phyloP scores from a whole-genome alignment of 2,113 vertebrate species.

The Scophthalmus maximus region DNA sequence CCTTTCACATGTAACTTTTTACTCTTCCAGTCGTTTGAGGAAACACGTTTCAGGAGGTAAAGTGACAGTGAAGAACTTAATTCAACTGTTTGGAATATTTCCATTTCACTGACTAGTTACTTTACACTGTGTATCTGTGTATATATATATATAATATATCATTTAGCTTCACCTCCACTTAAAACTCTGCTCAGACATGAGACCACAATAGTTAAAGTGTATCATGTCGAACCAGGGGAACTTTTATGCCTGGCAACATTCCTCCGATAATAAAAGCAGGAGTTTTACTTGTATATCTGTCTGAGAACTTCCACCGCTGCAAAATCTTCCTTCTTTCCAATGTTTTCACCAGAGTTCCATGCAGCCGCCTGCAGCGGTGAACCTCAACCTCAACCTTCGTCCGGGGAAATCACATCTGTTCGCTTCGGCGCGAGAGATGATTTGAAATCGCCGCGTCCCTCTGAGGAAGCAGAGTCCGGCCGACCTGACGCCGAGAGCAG shows the following conservation, averaged over 20 bases:
- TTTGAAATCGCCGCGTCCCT: conserved; percentile 2
- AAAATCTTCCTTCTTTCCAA: not conserved
- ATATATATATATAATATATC: too few relatives aligned
- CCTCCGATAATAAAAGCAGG: too few relatives aligned
- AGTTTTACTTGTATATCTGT: too few relatives aligned
- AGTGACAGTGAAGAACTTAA: too few relatives aligned
- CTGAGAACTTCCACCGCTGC: not conserved
- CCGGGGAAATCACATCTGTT: conserved; percentile 11
- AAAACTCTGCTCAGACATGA: not conserved
- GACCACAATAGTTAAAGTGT: not conserved
- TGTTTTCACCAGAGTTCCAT: not conserved
- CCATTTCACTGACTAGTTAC: too few relatives aligned
- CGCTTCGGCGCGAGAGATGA: not conserved
- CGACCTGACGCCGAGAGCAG: conserved; percentile 19
- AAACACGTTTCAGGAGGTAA: too few relatives aligned
- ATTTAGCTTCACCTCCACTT: too few relatives aligned
- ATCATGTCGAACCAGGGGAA: not conserved
- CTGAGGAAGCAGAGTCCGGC: conserved; percentile 14
- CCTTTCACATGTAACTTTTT: conserved; percentile 33
- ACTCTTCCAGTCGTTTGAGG: conserved; percentile 1
- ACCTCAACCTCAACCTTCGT: conserved; percentile 2
- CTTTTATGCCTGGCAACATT: too few relatives aligned
- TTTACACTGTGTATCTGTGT: too few relatives aligned
- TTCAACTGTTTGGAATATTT: too few relatives aligned
- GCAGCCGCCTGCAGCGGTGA: not conserved